phyloP scores from a whole-genome alignment of 2,797 vertebrate species.

The Poeciliopsis infans region DNA sequence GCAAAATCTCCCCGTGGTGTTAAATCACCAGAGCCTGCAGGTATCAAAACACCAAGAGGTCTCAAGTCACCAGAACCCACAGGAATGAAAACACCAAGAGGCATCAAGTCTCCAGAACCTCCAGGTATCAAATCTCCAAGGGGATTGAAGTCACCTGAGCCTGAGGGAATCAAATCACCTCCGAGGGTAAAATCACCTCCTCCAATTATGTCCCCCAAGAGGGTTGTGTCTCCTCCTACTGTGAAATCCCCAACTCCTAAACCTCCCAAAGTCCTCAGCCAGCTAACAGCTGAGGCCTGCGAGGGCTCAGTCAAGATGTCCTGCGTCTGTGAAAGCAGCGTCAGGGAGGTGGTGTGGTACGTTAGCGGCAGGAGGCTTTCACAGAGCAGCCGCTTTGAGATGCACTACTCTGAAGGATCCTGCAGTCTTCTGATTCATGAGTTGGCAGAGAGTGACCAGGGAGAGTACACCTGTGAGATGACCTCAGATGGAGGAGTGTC shows the following conservation, averaged over 20 bases:
- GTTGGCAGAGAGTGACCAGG: constrained; percentile 89
- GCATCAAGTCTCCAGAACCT: constrained; percentile 73
- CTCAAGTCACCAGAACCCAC: constrained; percentile 81
- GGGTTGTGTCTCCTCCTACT: constrained; percentile 86
- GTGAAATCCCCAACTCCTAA: constrained; percentile 80
- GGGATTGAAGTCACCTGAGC: constrained; percentile 86
- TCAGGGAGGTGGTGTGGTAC: constrained; percentile 90
- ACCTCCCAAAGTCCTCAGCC: constrained; percentile 82
- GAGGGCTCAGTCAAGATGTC: constrained; percentile 88
- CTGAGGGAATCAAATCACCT: constrained; percentile 80
- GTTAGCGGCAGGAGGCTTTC: constrained; percentile 90
- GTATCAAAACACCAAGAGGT: constrained; percentile 60
- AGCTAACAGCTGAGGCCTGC: constrained; percentile 84
- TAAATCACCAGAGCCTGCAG: constrained; percentile 81
- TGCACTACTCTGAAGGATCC: constrained; percentile 90
- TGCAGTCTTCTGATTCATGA: constrained; percentile 91
- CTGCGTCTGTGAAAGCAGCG: constrained; percentile 90
- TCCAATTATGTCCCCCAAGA: constrained; percentile 81
- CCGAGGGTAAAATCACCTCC: constrained; percentile 78
- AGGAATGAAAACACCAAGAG: constrained; percentile 80
- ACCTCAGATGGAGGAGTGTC: constrained; percentile 88
- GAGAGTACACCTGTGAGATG: constrained; percentile 95
- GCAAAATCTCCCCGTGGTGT: constrained; percentile 70
- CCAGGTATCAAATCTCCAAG: constrained; percentile 79
- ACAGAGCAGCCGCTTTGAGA: constrained; percentile 88